Evolutionary conservation across 2,888 invertebrate genomes (phyloP), one percentile per base, ranked within the genome.

Genomic region (Eretmocerus hayati): DNA sequence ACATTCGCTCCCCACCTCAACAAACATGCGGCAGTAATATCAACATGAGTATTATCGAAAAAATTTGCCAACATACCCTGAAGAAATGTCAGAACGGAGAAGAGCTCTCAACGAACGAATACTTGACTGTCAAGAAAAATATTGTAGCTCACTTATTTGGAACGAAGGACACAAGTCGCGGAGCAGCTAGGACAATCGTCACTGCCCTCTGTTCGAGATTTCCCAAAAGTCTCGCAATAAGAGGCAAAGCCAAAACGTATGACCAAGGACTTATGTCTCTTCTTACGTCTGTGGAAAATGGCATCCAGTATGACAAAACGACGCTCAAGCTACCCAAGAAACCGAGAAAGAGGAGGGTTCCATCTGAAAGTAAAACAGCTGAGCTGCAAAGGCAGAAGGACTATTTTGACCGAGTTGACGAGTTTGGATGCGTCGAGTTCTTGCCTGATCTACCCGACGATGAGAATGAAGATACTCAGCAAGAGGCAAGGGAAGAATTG

Each of bases 221-320:
- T 46, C 46, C 51, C 2, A n/a, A 41, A 20, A 45, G 46, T 13
- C 53, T 56, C 26, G 1, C 2, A 2, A 48, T 50, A 21, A 33
- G 1, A 31, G 33, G 50, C 15, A 35, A 42, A 6, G 48, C 37
- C 6, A 16, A 21, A 2, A 18, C 9, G 13, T 53, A 40, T 37
- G 45, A 44, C 5, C 23, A 16, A 16, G 53, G 52, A 9, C 22
- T 26, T 11, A 48, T 36, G 21, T 31, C 42, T 2, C 21, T 53
- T 3, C 21, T 41, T 15, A n/a, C 19, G 3, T 33, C 40, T 30
- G 42, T 54, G 21, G 46, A 45, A 20, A 54, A 52, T 32, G 43
- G 31, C 6, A 40, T 41, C 1, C 23, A 23, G 6, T 56, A 54
- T 30, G n/a, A n/a, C n/a, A 45, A n/a, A n/a, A n/a, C n/a, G n/a